Percentiles rank a stretch among this genome's conserved stretches.
Conservation (phyloP, 1,140 invertebrate species). For the Drosophila pectinifera region DNA sequence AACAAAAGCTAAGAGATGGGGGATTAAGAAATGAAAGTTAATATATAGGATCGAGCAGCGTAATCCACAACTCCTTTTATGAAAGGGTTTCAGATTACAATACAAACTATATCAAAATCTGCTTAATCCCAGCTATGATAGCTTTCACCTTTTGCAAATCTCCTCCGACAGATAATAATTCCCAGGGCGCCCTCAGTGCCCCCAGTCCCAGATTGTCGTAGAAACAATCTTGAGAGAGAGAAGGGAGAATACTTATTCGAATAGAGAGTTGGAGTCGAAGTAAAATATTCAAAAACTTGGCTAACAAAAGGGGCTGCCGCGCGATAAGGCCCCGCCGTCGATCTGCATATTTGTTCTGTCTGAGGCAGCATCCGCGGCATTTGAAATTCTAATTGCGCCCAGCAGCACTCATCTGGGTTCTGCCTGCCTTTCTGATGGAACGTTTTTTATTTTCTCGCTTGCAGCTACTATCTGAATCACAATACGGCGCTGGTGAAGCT, state of each 20-base stretch:
- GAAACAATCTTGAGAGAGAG: slow-evolving; percentile 6
- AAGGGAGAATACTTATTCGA: not conserved
- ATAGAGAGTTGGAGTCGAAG: not conserved
- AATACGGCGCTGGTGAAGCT: slow-evolving; percentile 97
- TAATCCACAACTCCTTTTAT: not conserved
- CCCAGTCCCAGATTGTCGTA: not conserved
- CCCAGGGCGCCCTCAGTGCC: not conserved
- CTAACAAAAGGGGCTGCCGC: slow-evolving; percentile 12
- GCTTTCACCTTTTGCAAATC: not conserved
- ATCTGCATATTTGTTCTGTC: slow-evolving; percentile 38
- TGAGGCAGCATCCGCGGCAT: slow-evolving; percentile 17
- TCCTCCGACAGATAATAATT: slow-evolving; percentile 2
- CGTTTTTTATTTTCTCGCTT: slow-evolving; percentile 6
- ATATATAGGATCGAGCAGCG: no score
- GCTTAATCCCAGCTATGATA: not conserved
- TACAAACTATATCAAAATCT: not conserved
- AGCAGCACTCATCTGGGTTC: slow-evolving; percentile 2
- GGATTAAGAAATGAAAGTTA: no score
- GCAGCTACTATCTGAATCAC: slow-evolving; percentile 94
- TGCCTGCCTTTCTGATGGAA: slow-evolving; percentile 20
- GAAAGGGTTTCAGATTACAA: not conserved
- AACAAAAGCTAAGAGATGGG: no score
- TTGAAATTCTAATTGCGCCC: slow-evolving; percentile 50
- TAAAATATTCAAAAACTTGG: slow-evolving; percentile 43
- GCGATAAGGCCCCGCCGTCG: slow-evolving; percentile 26